Percentiles rank a stretch among this genome's conserved stretches.
Evolutionary conservation across 1,140 invertebrate genomes (phyloP).

Genomic region (Chlorops oryzae): DNA sequence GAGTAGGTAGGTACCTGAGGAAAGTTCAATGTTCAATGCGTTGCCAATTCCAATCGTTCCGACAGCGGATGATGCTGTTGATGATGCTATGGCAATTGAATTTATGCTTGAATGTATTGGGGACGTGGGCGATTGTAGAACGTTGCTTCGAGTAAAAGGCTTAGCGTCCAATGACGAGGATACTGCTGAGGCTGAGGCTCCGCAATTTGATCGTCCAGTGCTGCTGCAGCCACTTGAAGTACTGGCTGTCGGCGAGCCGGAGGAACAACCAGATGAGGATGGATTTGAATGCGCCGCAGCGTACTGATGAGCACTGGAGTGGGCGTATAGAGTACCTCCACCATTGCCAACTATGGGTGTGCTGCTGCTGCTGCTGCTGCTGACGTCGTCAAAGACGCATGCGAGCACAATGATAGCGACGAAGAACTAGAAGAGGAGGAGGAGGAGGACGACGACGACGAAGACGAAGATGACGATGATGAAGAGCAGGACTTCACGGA

Average conservation of each 20-base stretch:
- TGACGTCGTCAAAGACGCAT: conserved; percentile 3
- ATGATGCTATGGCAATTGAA: conserved; percentile 21
- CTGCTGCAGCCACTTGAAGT: conserved; percentile 31
- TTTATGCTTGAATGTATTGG: no score
- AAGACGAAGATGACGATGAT: not conserved
- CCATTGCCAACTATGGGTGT: conserved; percentile 43
- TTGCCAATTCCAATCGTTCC: conserved; percentile 9
- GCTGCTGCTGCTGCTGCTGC: no score
- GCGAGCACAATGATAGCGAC: not conserved
- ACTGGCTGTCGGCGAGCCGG: conserved; percentile 27
- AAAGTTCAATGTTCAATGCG: no score
- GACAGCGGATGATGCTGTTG: conserved; percentile 9
- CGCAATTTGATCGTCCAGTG: no score
- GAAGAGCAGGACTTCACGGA: no score
- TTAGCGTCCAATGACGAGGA: not conserved
- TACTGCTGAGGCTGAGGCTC: conserved; percentile 14
- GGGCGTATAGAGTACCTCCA: conserved; percentile 46
- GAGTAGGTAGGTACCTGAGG: no score
- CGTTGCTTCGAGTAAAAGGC: no score
- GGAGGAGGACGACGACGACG: not conserved
- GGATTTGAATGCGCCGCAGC: conserved; percentile 27
- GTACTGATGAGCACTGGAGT: conserved; percentile 45
- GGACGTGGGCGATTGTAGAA: no score
- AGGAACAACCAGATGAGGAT: conserved; percentile 23
- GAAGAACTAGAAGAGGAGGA: not conserved